These are phyloP conservation scores for Leptodactylus fuscus DNA, from an alignment of 2,113 vertebrate species.

Conservation along the genomic window DNA sequence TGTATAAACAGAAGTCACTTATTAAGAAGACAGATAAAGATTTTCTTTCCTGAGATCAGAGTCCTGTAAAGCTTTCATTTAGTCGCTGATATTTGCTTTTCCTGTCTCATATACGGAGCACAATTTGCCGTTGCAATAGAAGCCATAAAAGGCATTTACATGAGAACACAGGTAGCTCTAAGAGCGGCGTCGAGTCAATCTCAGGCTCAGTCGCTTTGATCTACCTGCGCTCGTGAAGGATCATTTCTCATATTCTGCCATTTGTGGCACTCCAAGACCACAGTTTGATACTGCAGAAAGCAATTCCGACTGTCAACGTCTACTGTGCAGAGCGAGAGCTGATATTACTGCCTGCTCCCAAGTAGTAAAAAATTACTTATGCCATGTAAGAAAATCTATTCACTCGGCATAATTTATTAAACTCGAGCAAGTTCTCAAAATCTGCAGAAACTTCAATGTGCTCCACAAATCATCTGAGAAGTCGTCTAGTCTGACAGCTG, in stretches of 20 bases:
- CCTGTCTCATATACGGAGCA: background rate
- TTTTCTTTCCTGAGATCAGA: background rate
- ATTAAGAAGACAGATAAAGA: background rate
- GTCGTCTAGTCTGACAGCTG: background rate
- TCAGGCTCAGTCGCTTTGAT: background rate
- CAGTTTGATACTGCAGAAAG: background rate
- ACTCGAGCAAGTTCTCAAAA: background rate
- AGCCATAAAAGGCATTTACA: background rate
- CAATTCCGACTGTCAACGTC: constrained; percentile 15
- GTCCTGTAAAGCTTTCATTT: background rate
- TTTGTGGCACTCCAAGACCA: constrained; percentile 19
- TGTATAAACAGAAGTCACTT: background rate
- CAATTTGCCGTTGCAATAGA: background rate
- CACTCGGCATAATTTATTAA: background rate
- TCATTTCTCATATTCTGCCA: constrained; percentile 16
- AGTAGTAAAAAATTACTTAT: constrained; percentile 18
- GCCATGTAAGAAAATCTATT: background rate
- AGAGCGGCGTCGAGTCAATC: background rate
- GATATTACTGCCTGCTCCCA: background rate
- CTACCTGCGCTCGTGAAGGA: background rate
- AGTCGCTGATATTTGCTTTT: background rate
- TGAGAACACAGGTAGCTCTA: background rate
- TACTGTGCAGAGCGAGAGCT: background rate
- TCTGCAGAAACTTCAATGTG: background rate
- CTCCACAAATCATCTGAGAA: background rate